Evolutionary conservation across 2,113 vertebrate genomes (phyloP).

Genomic region (Stigmatopora nigra): DNA sequence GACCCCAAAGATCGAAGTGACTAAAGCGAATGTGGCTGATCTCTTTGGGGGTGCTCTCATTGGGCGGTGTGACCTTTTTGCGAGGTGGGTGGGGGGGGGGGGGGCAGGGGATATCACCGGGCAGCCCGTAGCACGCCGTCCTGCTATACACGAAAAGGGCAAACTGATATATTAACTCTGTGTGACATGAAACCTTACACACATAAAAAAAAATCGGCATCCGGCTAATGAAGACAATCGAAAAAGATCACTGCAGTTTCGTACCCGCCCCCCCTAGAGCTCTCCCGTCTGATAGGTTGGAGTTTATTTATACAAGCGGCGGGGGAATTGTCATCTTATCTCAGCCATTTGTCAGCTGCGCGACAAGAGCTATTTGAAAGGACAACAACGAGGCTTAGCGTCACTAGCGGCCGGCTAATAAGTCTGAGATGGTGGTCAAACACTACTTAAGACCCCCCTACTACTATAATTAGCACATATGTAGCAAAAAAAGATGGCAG

Average conservation of each 20-base stretch:
- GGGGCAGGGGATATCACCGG: conserved; percentile 29
- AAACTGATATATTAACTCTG: conserved; percentile 56
- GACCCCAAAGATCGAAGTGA: conserved; percentile 26
- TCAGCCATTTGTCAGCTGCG: conserved; percentile 67
- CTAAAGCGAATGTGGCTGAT: conserved; percentile 43
- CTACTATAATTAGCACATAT: no score
- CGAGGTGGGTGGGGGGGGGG: conserved; percentile 39
- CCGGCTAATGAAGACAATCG: conserved; percentile 20
- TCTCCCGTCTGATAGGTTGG: conserved; percentile 41
- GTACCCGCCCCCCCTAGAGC: background rate
- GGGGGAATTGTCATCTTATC: conserved; percentile 74
- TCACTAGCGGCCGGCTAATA: conserved; percentile 58
- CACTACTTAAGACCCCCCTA: background rate
- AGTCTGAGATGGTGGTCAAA: background rate
- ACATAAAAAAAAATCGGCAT: conserved; percentile 3
- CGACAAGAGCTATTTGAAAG: conserved; percentile 70
- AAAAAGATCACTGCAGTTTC: background rate
- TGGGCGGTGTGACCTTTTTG: conserved; percentile 56
- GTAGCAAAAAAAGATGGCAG: no score
- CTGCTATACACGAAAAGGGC: conserved; percentile 62
- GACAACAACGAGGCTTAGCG: conserved; percentile 68
- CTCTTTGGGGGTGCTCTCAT: conserved; percentile 1
- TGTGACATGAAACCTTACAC: conserved; percentile 55
- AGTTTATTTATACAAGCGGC: conserved; percentile 72
- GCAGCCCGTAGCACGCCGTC: conserved; percentile 9